Conservation (phyloP, 2,113 vertebrate species). For the Gallinago undulata region DNA sequence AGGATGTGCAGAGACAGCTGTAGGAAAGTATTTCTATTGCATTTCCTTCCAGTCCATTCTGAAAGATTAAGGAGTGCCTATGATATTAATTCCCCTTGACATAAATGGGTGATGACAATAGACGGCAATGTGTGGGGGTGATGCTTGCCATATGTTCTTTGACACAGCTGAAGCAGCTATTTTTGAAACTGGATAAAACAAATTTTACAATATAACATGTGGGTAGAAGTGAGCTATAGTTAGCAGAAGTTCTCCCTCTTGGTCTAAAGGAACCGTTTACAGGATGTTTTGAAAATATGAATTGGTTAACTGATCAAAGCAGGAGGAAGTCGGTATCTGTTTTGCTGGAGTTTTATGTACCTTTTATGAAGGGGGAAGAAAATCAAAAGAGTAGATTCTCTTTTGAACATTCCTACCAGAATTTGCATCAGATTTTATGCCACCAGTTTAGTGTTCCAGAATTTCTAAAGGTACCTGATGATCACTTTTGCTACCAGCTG, state of each 20-base stretch:
- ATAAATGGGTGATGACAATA: constrained; percentile 45
- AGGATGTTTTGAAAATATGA: not conserved
- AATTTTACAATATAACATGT: not conserved
- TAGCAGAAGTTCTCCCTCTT: not conserved
- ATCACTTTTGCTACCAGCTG: not conserved
- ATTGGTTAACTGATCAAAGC: not conserved
- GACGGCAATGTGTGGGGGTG: not conserved
- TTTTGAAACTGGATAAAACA: constrained; percentile 28
- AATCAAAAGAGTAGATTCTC: not conserved
- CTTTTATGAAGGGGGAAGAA: not conserved
- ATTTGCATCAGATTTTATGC: not conserved
- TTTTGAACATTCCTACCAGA: not conserved
- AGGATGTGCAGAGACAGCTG: constrained; percentile 1
- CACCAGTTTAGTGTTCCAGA: not conserved
- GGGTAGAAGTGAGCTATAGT: not conserved
- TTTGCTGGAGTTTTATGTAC: not conserved
- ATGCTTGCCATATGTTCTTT: constrained; percentile 35
- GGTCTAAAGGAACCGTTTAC: not conserved
- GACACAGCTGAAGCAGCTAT: constrained; percentile 1
- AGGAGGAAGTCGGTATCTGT: not conserved
- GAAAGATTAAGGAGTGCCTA: constrained; percentile 22
- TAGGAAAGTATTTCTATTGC: not conserved
- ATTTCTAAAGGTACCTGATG: not conserved
- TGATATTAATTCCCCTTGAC: constrained; percentile 35
- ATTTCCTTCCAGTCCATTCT: constrained; percentile 39